A percentile compares a stretch with the other conserved stretches of the same genome.
phyloP scores from a whole-genome alignment of 1,140 invertebrate species.

The Oryctes rhinoceros region DNA sequence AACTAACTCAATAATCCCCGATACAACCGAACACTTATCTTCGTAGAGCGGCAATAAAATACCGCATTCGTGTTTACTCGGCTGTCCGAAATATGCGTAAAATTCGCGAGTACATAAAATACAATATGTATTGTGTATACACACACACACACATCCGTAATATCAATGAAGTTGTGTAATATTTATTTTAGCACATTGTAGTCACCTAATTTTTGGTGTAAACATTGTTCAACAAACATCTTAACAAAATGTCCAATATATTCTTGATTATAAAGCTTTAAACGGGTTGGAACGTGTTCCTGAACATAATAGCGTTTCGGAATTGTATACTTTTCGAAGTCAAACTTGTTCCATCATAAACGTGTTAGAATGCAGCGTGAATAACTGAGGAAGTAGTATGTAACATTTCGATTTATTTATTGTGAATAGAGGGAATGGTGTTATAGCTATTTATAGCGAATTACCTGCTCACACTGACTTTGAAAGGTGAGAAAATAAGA shows the following conservation, averaged over 20 bases:
- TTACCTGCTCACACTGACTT: too few relatives aligned
- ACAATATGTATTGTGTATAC: conserved; percentile 7
- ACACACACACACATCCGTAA: background rate
- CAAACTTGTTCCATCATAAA: too few relatives aligned
- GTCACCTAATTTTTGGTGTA: conserved; percentile 22
- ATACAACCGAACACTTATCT: background rate
- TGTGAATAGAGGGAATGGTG: too few relatives aligned
- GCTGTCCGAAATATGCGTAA: conserved; percentile 21
- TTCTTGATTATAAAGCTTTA: conserved; percentile 11
- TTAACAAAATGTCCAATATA: conserved; percentile 31
- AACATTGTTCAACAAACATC: conserved; percentile 23
- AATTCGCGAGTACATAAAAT: conserved; percentile 34
- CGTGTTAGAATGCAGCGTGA: too few relatives aligned
- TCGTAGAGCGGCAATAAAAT: conserved; percentile 1
- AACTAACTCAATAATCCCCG: conserved; percentile 10
- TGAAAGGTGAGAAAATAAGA: too few relatives aligned
- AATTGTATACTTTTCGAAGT: background rate
- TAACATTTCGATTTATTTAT: too few relatives aligned
- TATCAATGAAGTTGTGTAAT: conserved; percentile 27
- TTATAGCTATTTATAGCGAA: too few relatives aligned
- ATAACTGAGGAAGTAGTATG: too few relatives aligned
- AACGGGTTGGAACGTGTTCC: background rate
- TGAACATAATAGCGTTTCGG: background rate
- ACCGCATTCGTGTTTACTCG: background rate
- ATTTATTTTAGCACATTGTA: conserved; percentile 32